Evolutionary conservation across 2,888 invertebrate species (phyloP).

Genomic region (Lasioglossum leucozonium): DNA sequence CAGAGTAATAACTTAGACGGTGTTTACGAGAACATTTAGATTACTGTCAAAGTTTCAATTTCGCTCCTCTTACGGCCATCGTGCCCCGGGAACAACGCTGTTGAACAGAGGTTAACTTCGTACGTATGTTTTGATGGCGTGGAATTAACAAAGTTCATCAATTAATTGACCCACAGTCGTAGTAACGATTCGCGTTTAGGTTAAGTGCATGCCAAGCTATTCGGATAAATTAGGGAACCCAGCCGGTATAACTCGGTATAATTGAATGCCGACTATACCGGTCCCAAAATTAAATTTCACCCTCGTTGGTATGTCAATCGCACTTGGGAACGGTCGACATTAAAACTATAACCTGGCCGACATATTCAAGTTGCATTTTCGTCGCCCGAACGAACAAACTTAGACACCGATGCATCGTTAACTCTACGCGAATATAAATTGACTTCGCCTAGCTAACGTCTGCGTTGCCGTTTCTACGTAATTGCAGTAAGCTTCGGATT

Average conservation of each 20-base stretch:
- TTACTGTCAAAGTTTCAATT: conserved; percentile 9
- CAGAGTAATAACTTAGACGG: not conserved
- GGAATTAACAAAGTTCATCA: conserved; percentile 58
- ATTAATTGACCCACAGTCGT: conserved; percentile 62
- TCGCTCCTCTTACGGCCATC: not conserved
- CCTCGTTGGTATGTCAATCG: conserved; percentile 60
- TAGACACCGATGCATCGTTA: not conserved
- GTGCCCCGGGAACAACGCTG: no score
- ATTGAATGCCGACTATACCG: conserved; percentile 60
- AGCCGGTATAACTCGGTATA: conserved; percentile 54
- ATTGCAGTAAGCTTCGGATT: conserved; percentile 7
- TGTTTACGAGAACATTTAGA: not conserved
- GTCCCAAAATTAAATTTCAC: conserved; percentile 65
- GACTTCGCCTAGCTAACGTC: not conserved
- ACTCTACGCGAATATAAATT: conserved; percentile 5
- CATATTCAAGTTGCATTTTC: conserved; percentile 2
- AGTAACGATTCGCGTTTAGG: conserved; percentile 35
- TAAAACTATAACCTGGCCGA: conserved; percentile 6
- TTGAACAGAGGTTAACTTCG: not conserved
- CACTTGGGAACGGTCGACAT: conserved; percentile 40
- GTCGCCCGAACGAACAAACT: not conserved
- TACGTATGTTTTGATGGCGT: conserved; percentile 40
- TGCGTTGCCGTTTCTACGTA: not conserved
- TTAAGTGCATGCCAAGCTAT: conserved; percentile 49
- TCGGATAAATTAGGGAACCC: conserved; percentile 62